Evolutionary conservation across 2,888 invertebrate species (phyloP), one percentile per base, ranked within the genome.

Genomic region (Lypha dubia): DNA sequence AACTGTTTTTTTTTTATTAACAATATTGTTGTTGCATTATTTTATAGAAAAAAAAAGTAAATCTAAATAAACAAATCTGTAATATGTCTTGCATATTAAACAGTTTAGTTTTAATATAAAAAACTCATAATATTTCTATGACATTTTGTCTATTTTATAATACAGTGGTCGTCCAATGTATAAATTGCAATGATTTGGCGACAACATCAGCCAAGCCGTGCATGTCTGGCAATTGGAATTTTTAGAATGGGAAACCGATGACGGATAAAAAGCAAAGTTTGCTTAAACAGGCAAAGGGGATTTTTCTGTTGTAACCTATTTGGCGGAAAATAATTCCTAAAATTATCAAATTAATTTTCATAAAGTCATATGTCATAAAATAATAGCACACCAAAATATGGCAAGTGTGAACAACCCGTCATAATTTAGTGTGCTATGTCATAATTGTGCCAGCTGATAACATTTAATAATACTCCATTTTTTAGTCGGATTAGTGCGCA

Each of bases 61-160:
- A 85, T 67, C 75, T 75, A 81, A 68, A 83, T 83, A 81, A 75
- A 76, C 83, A 85, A 79, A 85, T 85, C 74, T 65, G 68, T 38
- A 79, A 75, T 83, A 75, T 79, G 82, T 71, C 56, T 79, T 71
- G 85, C 46, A 85, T 85, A 76, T 76, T 85, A 79, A 85, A 62
- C 22, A 83, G 67, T 51, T 62, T 35, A 17, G 76, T 8, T 74
- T 56, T 71, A 51, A 70, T 32, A 58, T 32, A 58, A 38, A 65
- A 38, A 13, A 49, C n/a, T 20, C 17, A 53, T 38, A 56, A 62
- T 75, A 70, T 62, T 71, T 76, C 56, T 75, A 70, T 75, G 32
- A 46, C 46, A 75, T 75, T n/a, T 75, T 81, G 28, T 75, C 75
- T 63, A 67, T 67, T 20, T 65, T 46, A 44, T 46, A 46, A 15